Evolutionary conservation across 2,888 invertebrate genomes (phyloP), one percentile per base, ranked within the genome.

Genomic region (Cephalotes varians): DNA sequence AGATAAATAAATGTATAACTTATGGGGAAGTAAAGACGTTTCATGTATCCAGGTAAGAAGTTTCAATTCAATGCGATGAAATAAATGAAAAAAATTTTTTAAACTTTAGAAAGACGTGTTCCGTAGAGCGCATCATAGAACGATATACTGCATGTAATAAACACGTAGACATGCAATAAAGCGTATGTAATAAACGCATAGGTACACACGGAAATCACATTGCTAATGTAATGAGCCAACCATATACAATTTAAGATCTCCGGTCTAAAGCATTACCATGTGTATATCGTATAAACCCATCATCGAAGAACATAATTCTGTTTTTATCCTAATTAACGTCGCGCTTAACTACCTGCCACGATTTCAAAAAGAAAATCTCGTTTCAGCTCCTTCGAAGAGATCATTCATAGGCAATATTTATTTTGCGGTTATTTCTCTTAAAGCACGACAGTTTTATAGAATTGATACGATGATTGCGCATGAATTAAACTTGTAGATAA

Each of bases 251-350:
- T 77, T 77, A 77, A 77, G 71, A 69, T 69, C 77, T 21, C 25
- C 56, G 40, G 51, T 64, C 40, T 51, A 34, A 31, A 51, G 47
- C 71, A 40, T 71, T 69, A 47, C 56, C 56, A 71, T 34, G 56
- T 77, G 71, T 44, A 25, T 47, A n/a, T 69, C 56, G 25, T 25
- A 25, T 77, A 79, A 79, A 79, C 71, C 56, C 28, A 79, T 79
- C 77, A 58, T 47, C 77, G 40, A 34, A 44, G 71, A 71, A 79
- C 71, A 62, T 79, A 79, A 79, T 79, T 79, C 34, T 71, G 34
- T 58, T 79, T 56, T 79, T 79, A 58, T 79, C 34, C 71, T 58
- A 79, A 79, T 79, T 79, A 71, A 51, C 51, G 74, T 76, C 49
- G 18, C 56, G 34, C 65, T 67, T 54, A 76, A 51, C 76, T 65